These are phyloP conservation scores for Beris morrisii DNA, from an alignment of 2,888 invertebrate species.

Conservation along the genomic window DNA sequence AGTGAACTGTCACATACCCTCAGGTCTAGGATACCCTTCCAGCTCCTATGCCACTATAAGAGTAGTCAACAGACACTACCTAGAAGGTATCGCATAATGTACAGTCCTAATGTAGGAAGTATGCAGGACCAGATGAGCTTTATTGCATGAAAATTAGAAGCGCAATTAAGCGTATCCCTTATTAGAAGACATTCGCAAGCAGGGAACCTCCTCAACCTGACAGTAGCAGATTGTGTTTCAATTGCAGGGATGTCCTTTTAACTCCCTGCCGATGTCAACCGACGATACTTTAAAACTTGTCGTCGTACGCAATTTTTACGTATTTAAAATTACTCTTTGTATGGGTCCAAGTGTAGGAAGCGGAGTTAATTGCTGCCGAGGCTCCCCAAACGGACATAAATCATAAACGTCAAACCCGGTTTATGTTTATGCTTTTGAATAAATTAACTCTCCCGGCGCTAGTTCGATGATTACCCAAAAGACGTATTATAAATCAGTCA, in stretches of 20 bases:
- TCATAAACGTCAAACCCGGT: slow-evolving; percentile 37
- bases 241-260: no score
- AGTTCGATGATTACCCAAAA: slow-evolving; percentile 38
- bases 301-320: no score
- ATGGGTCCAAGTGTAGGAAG: no score
- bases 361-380: no score
- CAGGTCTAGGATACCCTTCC: not conserved
- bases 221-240: not conserved
- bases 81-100: not conserved
- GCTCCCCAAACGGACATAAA: slow-evolving; percentile 26
- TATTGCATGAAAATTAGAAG: slow-evolving; percentile 20
- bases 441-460: slow-evolving; percentile 34
- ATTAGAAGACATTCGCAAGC: slow-evolving; percentile 1
- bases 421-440: slow-evolving; percentile 39
- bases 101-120: not conserved
- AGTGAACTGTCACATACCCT: slow-evolving; percentile 35
- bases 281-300: no score
- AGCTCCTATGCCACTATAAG: not conserved
- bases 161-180: slow-evolving; percentile 15
- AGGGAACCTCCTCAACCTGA: not conserved
- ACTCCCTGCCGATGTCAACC: no score
- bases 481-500: slow-evolving; percentile 39
- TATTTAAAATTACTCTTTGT: no score
- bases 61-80: slow-evolving; percentile 9
- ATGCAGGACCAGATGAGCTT: slow-evolving; percentile 2